These are phyloP conservation scores for Rhagoletis pomonella DNA, from an alignment of 1,140 invertebrate genomes.

Conservation along the genomic window DNA sequence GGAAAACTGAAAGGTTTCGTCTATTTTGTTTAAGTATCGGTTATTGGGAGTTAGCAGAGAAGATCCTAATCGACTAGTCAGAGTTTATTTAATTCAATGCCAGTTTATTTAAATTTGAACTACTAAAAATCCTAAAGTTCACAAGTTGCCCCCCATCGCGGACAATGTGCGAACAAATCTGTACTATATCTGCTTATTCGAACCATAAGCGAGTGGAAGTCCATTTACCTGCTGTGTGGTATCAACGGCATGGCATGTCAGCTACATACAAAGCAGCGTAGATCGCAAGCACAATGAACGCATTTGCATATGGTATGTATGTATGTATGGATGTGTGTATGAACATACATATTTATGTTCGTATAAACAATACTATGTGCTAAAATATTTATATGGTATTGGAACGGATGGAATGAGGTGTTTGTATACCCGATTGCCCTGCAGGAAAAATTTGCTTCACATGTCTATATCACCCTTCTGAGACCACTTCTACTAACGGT, in stretches of 20 bases:
- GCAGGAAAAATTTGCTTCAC: background rate
- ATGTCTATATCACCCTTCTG: too few species aligned
- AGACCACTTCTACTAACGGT: too few species aligned
- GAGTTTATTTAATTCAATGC: too few species aligned
- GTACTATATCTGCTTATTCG: background rate
- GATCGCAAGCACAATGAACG: background rate
- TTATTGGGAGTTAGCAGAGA: too few species aligned
- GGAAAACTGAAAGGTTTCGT: too few species aligned
- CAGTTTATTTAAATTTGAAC: too few species aligned
- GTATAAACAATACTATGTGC: background rate
- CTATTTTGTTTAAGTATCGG: too few species aligned
- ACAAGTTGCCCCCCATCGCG: too few species aligned
- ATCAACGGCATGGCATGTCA: slow-evolving; percentile 29
- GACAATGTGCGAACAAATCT: too few species aligned
- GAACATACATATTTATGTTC: background rate
- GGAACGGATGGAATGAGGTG: too few species aligned
- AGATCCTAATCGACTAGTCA: too few species aligned
- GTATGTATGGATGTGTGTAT: background rate
- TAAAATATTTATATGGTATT: background rate
- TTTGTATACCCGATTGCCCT: background rate
- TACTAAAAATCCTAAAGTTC: too few species aligned
- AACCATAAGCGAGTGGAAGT: background rate
- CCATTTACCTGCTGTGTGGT: slow-evolving; percentile 31
- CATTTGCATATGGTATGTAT: background rate
- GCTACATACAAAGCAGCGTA: background rate